A percentile compares a stretch with the other conserved stretches of the same genome.
These are phyloP conservation scores for Oryzaephilus surinamensis DNA, from an alignment of 1,140 invertebrate species.

Conservation along the genomic window DNA sequence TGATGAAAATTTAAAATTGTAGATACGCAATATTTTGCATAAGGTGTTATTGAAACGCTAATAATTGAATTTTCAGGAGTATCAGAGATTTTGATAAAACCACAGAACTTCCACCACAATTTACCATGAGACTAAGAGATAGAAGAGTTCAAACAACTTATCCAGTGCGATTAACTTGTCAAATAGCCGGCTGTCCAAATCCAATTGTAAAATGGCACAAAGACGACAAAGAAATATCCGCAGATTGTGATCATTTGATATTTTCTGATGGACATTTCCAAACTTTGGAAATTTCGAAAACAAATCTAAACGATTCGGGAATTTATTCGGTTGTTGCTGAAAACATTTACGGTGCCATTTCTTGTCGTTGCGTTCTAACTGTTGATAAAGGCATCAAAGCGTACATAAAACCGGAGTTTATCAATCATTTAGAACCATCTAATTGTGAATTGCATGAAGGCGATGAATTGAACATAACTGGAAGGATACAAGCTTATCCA, in stretches of 20 bases:
- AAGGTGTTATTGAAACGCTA: not conserved
- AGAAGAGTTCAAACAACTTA: conserved; percentile 69
- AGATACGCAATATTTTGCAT: conserved; percentile 17
- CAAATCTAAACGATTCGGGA: conserved; percentile 69
- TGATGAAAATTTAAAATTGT: conserved; percentile 60
- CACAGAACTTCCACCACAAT: conserved; percentile 55
- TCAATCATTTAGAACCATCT: conserved; percentile 51
- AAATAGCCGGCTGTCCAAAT: conserved; percentile 64
- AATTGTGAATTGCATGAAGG: conserved; percentile 47
- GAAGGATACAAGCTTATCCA: conserved; percentile 70
- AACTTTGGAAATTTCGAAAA: conserved; percentile 72
- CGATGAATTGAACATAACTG: conserved; percentile 54
- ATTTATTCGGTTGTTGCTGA: conserved; percentile 68
- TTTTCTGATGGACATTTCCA: conserved; percentile 59
- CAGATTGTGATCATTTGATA: conserved; percentile 39
- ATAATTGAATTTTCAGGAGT: conserved; percentile 21
- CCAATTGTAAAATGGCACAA: conserved; percentile 71
- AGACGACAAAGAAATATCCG: conserved; percentile 49
- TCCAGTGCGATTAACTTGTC: conserved; percentile 77
- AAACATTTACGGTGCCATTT: conserved; percentile 73
- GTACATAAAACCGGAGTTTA: conserved; percentile 68
- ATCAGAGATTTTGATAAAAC: conserved; percentile 19
- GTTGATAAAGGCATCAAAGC: conserved; percentile 77
- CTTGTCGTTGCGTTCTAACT: conserved; percentile 66
- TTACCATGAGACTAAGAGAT: conserved; percentile 78